phyloP scores from a whole-genome alignment of 2,888 invertebrate genomes.

The Acanthosepion esculentum region DNA sequence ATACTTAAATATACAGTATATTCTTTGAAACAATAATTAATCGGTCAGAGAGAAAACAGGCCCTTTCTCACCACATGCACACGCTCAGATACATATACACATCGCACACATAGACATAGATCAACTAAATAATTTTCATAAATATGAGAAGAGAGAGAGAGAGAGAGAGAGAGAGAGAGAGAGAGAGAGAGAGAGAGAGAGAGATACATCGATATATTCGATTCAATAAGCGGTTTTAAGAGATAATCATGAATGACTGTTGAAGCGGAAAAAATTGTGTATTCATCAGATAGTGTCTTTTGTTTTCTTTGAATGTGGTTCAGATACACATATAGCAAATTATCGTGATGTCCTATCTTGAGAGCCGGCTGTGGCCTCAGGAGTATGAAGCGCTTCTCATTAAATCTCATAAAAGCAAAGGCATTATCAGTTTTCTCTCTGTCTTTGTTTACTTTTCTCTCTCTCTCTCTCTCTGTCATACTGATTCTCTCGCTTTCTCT shows the following conservation, averaged over 20 bases:
- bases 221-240: background rate
- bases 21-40: too few relatives aligned
- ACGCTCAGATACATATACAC: too few relatives aligned
- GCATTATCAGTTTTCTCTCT: background rate
- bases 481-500: too few relatives aligned
- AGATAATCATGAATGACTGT: background rate
- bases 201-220: background rate
- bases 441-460: too few relatives aligned
- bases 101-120: too few relatives aligned
- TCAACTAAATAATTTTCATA: too few relatives aligned
- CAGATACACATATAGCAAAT: background rate
- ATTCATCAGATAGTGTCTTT: background rate
- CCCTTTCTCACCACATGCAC: too few relatives aligned
- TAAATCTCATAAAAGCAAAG: background rate
- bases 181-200: background rate
- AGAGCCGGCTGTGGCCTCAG: background rate
- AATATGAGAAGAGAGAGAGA: too few relatives aligned
- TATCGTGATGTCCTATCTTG: background rate
- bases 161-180: background rate
- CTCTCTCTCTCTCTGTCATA: too few relatives aligned
- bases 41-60: too few relatives aligned
- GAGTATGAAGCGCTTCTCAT: background rate
- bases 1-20: too few relatives aligned
- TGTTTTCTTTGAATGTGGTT: background rate
- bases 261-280: background rate